phyloP scores from a whole-genome alignment of 2,888 invertebrate genomes.

The Cantharis flavilabris region DNA sequence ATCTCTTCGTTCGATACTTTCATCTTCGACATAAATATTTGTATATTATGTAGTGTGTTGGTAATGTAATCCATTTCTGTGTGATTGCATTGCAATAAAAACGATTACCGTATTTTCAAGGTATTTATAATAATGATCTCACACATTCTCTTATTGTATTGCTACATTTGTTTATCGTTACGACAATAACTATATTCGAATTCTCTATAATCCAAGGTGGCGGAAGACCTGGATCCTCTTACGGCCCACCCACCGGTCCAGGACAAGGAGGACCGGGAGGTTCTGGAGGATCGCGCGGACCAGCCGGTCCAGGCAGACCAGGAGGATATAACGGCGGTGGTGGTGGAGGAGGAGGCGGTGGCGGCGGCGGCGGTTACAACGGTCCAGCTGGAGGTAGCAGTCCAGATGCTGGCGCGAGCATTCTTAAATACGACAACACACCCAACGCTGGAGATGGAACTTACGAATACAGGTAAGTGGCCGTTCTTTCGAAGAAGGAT shows the following conservation, averaged over 20 bases:
- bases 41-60: background rate
- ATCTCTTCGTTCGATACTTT: slow-evolving; percentile 11
- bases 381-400: slow-evolving; percentile 36
- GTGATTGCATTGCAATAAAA: background rate
- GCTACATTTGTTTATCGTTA: background rate
- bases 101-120: slow-evolving; percentile 13
- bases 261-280: slow-evolving; percentile 17
- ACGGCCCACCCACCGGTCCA: slow-evolving; percentile 6
- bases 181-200: background rate
- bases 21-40: slow-evolving; percentile 26
- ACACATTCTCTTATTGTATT: slow-evolving; percentile 17
- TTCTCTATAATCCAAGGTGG: background rate
- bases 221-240: slow-evolving; percentile 1
- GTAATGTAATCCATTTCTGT: slow-evolving; percentile 7
- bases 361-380: slow-evolving; percentile 36
- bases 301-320: slow-evolving; percentile 10
- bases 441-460: slow-evolving; percentile 64
- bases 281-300: slow-evolving; percentile 17
- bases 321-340: slow-evolving; percentile 33
- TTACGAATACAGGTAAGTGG: slow-evolving; percentile 57
- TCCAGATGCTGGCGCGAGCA: slow-evolving; percentile 56
- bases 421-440: slow-evolving; percentile 62
- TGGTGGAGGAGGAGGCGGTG: slow-evolving; percentile 43
- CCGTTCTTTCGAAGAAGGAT: background rate
- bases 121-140: background rate